Percentiles rank a stretch among this genome's conserved stretches.
These are phyloP conservation scores for Ifrita kowaldi DNA, from an alignment of 2,113 vertebrate species.

Conservation along the genomic window DNA sequence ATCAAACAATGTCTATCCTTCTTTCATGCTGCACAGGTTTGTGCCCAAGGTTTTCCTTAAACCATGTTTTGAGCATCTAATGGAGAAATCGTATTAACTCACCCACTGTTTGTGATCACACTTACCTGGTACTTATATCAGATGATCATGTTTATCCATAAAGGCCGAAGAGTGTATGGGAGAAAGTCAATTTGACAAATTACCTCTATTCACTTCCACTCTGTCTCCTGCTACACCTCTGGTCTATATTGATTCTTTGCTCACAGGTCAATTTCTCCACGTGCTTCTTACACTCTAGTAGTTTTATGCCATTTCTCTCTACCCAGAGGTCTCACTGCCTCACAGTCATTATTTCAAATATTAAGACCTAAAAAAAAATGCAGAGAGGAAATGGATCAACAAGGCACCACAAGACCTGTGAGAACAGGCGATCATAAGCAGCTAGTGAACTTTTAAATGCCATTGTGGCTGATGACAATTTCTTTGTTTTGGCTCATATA, in stretches of 20 bases:
- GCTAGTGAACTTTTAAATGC: background rate
- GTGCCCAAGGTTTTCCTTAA: background rate
- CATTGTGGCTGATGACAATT: background rate
- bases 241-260: background rate
- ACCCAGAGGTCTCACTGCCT: background rate
- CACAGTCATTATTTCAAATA: background rate
- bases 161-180: background rate
- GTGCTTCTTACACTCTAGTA: background rate
- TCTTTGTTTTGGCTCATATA: background rate
- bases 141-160: background rate
- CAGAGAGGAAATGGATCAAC: background rate
- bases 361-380: background rate
- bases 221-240: background rate
- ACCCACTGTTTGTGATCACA: background rate
- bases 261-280: background rate
- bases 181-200: conserved; percentile 31
- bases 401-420: background rate
- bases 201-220: background rate
- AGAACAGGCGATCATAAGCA: background rate
- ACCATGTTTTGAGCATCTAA: background rate
- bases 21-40: background rate
- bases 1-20: background rate
- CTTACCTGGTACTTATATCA: background rate
- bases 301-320: background rate
- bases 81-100: background rate